These are phyloP conservation scores for Pandemis heparana DNA, from an alignment of 2,888 invertebrate species.

Conservation along the genomic window DNA sequence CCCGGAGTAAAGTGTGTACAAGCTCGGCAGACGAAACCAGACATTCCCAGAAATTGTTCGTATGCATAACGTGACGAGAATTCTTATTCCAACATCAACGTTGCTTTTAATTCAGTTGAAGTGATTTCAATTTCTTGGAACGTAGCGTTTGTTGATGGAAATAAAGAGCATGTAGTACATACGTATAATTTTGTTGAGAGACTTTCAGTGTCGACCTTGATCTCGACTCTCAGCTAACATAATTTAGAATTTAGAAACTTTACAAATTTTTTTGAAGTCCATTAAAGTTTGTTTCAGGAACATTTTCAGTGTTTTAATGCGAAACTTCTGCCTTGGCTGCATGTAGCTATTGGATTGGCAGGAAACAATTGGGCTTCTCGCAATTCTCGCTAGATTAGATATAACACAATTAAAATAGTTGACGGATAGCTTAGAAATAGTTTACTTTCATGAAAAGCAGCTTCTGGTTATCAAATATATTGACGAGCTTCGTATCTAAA, in stretches of 20 bases:
- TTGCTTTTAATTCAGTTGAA: conserved; percentile 7
- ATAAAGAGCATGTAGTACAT: not conserved
- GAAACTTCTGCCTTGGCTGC: too few species aligned
- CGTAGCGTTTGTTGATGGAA: not conserved
- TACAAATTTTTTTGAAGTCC: too few species aligned
- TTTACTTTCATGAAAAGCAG: not conserved
- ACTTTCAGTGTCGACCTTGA: not conserved
- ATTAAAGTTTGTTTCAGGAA: too few species aligned
- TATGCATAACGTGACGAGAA: conserved; percentile 15
- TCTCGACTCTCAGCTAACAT: too few species aligned
- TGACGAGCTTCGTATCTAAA: not conserved
- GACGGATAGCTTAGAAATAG: too few species aligned
- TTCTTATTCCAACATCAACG: conserved; percentile 12
- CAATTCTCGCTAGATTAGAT: too few species aligned
- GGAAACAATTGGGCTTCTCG: too few species aligned
- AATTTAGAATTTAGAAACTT: not conserved
- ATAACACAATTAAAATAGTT: too few species aligned
- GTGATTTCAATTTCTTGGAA: conserved; percentile 11
- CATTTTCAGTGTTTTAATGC: too few species aligned
- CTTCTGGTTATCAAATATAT: not conserved
- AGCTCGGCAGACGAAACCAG: conserved; percentile 2
- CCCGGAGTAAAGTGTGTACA: conserved; percentile 12
- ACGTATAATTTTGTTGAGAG: not conserved
- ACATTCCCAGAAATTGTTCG: conserved; percentile 22
- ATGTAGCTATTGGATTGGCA: too few species aligned